Base-by-base conservation (phyloP, 2,113 vertebrate genomes). In the Solea senegalensis region DNA sequence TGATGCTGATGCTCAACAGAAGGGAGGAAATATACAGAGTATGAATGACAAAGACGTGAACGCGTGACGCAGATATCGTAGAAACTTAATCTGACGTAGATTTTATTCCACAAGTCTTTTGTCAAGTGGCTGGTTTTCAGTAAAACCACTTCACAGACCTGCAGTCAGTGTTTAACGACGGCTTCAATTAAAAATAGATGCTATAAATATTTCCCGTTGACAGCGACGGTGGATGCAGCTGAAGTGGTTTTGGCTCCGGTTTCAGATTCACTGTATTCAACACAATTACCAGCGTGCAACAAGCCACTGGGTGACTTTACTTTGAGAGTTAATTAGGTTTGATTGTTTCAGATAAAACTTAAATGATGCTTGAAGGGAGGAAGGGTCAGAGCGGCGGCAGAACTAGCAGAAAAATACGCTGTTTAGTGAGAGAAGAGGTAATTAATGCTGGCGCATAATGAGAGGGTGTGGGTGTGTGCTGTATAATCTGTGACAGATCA, bases 261-360 rank as follows among this genome's bases (percentile, higher is more conserved):
- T 81, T 48, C 7, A 63, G 69, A 66, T 65, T 60, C 26, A 34
- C 71, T 63, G 62, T 71, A 72, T 83, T 83, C 62, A 83, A 69
- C 80, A 57, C 66, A 65, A 48, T 80, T 64, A 82, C 64, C 65
- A 57, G 41, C 49, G 14, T 41, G 53, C 54, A 65, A 78, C 48
- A 0, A 79, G 72, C 69, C 69, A 52, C 66, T 77, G 34, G 69
- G 69, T 75, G 83, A 82, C 72, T 78, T 72, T 58, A 70, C 74
- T 74, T 52, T 62, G 76, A 80, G 79, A 72, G 74, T 69, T 82
- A 78, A 87, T 87, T 80, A 81, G 68, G 52, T 82, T 71, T 57
- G 72, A 86, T 89, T 72, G 69, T 87, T 80, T 86, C 51, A 56
- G 61, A 80, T 79, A 72, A 72, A 82, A 76, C 74, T 78, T 70